phyloP scores from a whole-genome alignment of 2,113 vertebrate genomes.

The Tragulus kanchil region DNA sequence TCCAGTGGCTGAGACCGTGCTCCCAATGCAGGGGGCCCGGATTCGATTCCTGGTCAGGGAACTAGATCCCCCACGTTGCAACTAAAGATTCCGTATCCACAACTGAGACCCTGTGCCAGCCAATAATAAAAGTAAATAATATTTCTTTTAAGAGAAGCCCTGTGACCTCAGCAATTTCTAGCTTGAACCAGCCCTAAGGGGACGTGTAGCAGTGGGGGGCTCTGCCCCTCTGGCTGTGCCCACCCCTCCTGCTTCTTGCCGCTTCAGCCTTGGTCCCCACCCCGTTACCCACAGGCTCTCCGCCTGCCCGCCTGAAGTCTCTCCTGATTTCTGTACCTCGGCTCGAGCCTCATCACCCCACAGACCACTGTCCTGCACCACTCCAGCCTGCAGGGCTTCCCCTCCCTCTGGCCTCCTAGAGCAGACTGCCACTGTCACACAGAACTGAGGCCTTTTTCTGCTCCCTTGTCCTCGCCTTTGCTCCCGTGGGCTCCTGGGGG shows the following conservation, averaged over 20 bases:
- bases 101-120: background rate
- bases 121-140: background rate
- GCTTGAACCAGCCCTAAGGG: background rate
- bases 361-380: background rate
- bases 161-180: slow-evolving; percentile 33
- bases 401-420: background rate
- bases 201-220: background rate
- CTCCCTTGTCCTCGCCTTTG: background rate
- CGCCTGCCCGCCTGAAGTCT: background rate
- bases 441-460: background rate
- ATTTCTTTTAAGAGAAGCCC: background rate
- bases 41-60: background rate
- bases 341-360: background rate
- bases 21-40: background rate
- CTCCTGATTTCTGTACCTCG: background rate
- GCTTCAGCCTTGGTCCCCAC: background rate
- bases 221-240: background rate
- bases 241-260: background rate
- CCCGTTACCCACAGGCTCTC: background rate
- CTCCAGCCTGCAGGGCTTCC: background rate
- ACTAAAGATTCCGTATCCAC: background rate
- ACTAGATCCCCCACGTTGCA: background rate
- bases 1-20: background rate
- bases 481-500: background rate
- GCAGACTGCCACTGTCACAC: too few relatives aligned